Percentiles rank a stretch among this genome's conserved stretches.
Evolutionary conservation across 2,888 invertebrate genomes (phyloP).

Genomic region (Idaea biselata): DNA sequence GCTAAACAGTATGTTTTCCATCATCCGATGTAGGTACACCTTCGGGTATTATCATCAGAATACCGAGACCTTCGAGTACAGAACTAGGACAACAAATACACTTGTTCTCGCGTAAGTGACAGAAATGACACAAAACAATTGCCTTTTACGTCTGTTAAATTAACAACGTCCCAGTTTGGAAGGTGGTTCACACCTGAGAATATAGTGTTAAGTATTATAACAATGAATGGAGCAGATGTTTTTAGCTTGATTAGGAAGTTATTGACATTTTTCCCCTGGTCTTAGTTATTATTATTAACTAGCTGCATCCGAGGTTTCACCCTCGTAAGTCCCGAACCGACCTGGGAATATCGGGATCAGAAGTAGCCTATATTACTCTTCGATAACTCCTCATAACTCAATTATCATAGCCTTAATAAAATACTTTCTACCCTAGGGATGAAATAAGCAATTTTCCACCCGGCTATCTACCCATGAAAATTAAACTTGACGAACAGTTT

Average conservation of each 20-base stretch:
- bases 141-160: constrained; percentile 14
- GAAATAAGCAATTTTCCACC: no score
- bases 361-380: no score
- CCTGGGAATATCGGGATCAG: no score
- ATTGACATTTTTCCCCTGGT: neutral
- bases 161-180: constrained; percentile 14
- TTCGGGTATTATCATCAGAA: constrained; percentile 8
- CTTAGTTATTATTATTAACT: no score
- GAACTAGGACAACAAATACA: constrained; percentile 17
- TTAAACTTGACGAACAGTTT: no score
- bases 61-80: constrained; percentile 16
- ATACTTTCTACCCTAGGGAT: no score
- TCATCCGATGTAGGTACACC: constrained; percentile 21
- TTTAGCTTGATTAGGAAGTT: neutral
- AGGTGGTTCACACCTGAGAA: constrained; percentile 47
- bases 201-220: constrained; percentile 34
- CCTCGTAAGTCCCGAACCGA: no score
- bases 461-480: no score
- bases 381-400: no score
- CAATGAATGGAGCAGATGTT: neutral
- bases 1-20: constrained; percentile 52
- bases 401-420: no score
- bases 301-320: no score
- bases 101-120: constrained; percentile 15
- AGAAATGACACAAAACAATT: constrained; percentile 18